phyloP scores from a whole-genome alignment of 2,113 vertebrate genomes.

The Struthio camelus region DNA sequence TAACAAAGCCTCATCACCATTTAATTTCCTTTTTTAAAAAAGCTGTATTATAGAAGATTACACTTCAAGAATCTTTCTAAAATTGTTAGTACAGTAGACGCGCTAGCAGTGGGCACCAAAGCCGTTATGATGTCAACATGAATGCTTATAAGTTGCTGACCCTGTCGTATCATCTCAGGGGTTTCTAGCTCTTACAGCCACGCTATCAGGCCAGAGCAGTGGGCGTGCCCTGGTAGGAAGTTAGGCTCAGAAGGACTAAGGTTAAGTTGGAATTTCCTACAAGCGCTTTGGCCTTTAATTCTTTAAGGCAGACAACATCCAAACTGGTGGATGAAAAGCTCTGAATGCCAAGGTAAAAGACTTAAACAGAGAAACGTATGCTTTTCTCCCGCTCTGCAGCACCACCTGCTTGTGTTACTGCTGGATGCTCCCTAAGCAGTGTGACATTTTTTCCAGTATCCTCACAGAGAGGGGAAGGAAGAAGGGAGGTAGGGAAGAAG shows the following conservation, averaged over 20 bases:
- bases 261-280: background rate
- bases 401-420: conserved; percentile 10
- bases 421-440: background rate
- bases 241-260: background rate
- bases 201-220: rapidly evolving
- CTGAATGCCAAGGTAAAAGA: background rate
- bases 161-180: background rate
- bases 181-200: background rate
- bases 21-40: conserved; percentile 64
- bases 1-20: conserved; percentile 31
- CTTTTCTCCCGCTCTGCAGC: conserved; percentile 12
- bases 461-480: background rate
- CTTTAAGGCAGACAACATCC: background rate
- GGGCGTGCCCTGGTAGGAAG: background rate
- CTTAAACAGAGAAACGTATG: background rate
- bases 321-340: background rate
- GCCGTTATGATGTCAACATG: conserved; percentile 76
- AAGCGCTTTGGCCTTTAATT: background rate
- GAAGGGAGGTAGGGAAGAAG: background rate
- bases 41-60: background rate
- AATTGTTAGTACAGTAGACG: conserved; percentile 48
- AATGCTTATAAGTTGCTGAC: background rate
- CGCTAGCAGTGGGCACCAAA: conserved; percentile 77
- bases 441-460: background rate
- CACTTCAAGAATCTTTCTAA: background rate